Percentiles rank a stretch among this genome's conserved stretches.
These are phyloP conservation scores for Myopa tessellatipennis DNA, from an alignment of 2,888 invertebrate species.

Conservation along the genomic window DNA sequence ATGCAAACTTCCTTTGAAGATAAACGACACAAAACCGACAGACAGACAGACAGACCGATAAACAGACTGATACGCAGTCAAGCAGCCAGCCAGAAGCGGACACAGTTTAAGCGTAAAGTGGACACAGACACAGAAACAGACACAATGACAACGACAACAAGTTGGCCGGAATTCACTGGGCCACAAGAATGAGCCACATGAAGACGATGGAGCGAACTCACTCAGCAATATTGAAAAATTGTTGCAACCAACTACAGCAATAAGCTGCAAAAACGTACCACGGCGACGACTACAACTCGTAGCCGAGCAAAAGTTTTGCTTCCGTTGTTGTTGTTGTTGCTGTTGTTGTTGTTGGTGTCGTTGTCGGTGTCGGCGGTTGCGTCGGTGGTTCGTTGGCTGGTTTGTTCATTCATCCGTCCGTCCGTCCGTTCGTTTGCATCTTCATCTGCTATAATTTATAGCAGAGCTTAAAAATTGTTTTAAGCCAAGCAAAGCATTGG, in stretches of 20 bases:
- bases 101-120: background rate
- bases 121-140: background rate
- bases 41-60: background rate
- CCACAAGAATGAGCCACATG: slow-evolving; percentile 1
- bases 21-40: background rate
- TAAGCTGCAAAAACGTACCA: slow-evolving; percentile 22
- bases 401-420: background rate
- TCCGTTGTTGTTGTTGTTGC: background rate
- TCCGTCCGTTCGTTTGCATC: slow-evolving; percentile 26
- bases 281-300: background rate
- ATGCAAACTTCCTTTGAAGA: slow-evolving; percentile 12
- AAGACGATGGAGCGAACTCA: background rate
- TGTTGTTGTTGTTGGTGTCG: slow-evolving; percentile 20
- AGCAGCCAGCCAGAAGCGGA: background rate
- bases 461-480: slow-evolving; percentile 31
- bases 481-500: slow-evolving; percentile 4
- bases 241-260: slow-evolving; percentile 23
- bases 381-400: background rate
- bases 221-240: slow-evolving; percentile 24
- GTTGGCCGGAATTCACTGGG: background rate
- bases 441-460: slow-evolving; percentile 27
- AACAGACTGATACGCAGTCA: background rate
- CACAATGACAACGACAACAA: background rate
- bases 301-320: background rate
- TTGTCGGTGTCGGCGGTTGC: slow-evolving; percentile 2